Conservation (phyloP, 2,113 vertebrate species). For the Macquaria australasica region DNA sequence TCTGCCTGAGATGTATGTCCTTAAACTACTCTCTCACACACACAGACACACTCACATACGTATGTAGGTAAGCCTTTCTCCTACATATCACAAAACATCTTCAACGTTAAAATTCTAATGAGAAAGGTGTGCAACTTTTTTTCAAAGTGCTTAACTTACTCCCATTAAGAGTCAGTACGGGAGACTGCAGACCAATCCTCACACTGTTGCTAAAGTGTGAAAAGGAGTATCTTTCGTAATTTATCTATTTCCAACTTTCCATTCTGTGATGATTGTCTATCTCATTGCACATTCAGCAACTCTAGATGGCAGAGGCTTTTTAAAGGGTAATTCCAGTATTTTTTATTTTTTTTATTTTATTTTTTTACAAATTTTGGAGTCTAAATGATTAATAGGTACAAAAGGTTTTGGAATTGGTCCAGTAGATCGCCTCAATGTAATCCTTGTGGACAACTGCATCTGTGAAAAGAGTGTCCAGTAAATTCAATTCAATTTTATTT, state of each 20-base stretch:
- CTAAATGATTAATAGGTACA: too few relatives aligned
- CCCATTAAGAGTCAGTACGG: background rate
- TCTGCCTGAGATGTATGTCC: conserved; percentile 12
- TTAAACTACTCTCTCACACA: background rate
- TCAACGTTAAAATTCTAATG: background rate
- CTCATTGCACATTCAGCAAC: conserved; percentile 1
- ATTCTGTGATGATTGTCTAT: background rate
- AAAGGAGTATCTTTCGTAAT: background rate
- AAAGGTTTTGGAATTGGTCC: too few relatives aligned
- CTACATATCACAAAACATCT: conserved; percentile 20
- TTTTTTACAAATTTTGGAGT: too few relatives aligned
- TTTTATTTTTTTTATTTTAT: too few relatives aligned
- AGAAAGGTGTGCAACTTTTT: background rate
- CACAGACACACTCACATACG: background rate
- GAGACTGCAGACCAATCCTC: background rate
- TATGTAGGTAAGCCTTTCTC: conserved; percentile 1
- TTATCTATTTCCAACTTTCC: background rate
- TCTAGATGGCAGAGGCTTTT: background rate
- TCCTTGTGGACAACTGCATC: too few relatives aligned
- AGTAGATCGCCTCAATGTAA: too few relatives aligned
- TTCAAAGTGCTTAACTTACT: background rate
- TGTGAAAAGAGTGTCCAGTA: too few relatives aligned
- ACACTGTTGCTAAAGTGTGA: background rate
- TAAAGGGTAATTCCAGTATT: too few relatives aligned
- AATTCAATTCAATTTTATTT: too few relatives aligned